Evolutionary conservation across 1,140 invertebrate species (phyloP).

Genomic region (Drosophila parvula): DNA sequence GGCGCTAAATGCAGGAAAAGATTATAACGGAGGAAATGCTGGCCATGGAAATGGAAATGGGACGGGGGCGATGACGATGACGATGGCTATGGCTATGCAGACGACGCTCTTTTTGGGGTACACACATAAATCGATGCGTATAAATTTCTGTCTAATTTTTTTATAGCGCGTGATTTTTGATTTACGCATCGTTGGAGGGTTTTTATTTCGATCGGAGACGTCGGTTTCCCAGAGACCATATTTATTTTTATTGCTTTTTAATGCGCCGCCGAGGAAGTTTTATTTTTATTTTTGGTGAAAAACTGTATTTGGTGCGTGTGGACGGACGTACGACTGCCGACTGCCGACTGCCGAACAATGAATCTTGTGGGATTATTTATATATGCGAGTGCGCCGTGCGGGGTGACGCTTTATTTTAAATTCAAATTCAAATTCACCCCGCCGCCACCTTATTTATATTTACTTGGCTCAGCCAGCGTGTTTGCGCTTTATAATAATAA

Average conservation of each 20-base stretch:
- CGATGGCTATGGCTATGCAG: conserved; percentile 3
- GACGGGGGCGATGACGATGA: conserved; percentile 5
- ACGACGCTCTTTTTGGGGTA: conserved; percentile 42
- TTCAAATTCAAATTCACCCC: conserved; percentile 77
- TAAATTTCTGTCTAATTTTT: conserved; percentile 71
- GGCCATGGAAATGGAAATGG: conserved; percentile 28
- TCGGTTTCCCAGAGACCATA: conserved; percentile 71
- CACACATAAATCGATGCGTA: conserved; percentile 54
- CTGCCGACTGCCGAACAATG: conserved; percentile 67
- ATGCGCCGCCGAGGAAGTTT: conserved; percentile 79
- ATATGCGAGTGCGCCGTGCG: conserved; percentile 36
- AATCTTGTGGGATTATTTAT: conserved; percentile 78
- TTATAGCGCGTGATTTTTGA: conserved; percentile 76
- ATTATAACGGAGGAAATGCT: conserved; percentile 54
- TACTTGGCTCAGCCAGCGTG: conserved; percentile 53
- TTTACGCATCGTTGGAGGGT: conserved; percentile 75
- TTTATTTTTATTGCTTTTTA: conserved; percentile 83
- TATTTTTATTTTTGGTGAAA: conserved; percentile 53
- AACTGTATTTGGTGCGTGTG: conserved; percentile 67
- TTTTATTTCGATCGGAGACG: conserved; percentile 72
- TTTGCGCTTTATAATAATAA: conserved; percentile 71
- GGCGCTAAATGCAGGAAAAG: conserved; percentile 79
- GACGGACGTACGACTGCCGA: conserved; percentile 13
- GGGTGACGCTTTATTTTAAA: conserved; percentile 74
- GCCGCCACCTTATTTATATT: conserved; percentile 76